These are phyloP conservation scores for Notiomystis cincta DNA, from an alignment of 2,113 vertebrate species.

Conservation along the genomic window DNA sequence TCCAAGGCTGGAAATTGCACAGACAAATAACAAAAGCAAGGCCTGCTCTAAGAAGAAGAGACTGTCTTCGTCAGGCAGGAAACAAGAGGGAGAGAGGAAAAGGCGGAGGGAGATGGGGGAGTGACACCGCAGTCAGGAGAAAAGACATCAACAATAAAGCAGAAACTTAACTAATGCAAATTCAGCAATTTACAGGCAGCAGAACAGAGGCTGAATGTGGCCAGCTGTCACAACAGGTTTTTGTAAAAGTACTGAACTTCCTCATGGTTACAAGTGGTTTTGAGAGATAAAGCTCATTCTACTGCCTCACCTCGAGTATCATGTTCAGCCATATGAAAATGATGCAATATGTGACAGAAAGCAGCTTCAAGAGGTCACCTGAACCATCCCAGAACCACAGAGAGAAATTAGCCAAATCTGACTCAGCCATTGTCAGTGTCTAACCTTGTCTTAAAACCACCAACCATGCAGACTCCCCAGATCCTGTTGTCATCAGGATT, in stretches of 20 bases:
- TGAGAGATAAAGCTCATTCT: not conserved
- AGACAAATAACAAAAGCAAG: not conserved
- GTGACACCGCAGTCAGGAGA: not conserved
- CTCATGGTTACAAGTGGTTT: not conserved
- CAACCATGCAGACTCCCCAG: not conserved
- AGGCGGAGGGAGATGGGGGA: not conserved
- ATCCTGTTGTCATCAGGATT: not conserved
- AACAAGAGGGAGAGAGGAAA: not conserved
- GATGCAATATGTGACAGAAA: fast-evolving
- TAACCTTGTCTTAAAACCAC: not conserved
- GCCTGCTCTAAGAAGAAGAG: not conserved
- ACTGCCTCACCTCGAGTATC: not conserved
- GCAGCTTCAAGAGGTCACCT: not conserved
- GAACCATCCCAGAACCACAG: not conserved
- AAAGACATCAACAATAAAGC: not conserved
- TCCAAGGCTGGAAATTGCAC: not conserved
- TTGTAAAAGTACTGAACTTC: not conserved
- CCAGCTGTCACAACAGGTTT: not conserved
- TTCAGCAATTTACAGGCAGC: not conserved
- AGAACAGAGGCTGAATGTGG: not conserved
- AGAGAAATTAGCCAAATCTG: fast-evolving
- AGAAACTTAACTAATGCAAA: not conserved
- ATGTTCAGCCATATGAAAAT: not conserved
- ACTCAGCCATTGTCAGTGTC: not conserved
- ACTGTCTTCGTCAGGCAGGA: not conserved